Conservation (phyloP, 2,113 vertebrate genomes). For the Prinia subflava region DNA sequence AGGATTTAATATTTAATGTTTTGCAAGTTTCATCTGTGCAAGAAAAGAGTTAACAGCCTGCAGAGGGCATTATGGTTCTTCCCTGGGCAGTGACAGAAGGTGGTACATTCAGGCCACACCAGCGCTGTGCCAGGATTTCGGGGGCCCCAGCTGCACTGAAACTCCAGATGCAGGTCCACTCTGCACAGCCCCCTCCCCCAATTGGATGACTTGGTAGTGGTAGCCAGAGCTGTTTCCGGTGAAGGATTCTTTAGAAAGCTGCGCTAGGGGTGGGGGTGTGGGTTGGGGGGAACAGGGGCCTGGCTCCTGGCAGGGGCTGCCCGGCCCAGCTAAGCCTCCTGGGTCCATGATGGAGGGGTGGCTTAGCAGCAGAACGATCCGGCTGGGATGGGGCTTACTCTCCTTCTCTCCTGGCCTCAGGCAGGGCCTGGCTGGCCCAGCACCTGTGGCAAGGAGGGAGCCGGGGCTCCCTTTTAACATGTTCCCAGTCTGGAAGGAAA, state of each 20-base stretch:
- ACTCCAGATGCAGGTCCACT: neutral
- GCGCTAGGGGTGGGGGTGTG: no score
- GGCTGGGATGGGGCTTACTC: no score
- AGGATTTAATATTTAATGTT: neutral
- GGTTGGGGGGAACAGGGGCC: no score
- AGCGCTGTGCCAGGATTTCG: neutral
- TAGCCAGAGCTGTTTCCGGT: neutral
- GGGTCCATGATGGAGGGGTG: neutral
- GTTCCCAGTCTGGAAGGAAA: neutral
- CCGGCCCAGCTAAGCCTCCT: neutral
- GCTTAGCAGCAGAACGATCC: neutral
- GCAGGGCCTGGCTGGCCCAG: no score
- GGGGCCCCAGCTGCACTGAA: neutral
- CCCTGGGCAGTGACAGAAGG: neutral
- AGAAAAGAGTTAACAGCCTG: neutral
- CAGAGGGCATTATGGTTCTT: neutral
- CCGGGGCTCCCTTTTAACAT: neutral
- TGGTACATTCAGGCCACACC: neutral
- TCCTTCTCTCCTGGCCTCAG: no score
- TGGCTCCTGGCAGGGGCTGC: neutral
- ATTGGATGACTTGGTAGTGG: neutral
- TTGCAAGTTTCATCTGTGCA: neutral
- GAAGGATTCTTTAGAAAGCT: neutral
- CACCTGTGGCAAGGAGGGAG: neutral
- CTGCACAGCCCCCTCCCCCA: neutral